These are phyloP conservation scores for Stictonetta naevosa DNA, from an alignment of 2,113 vertebrate species.

Conservation along the genomic window DNA sequence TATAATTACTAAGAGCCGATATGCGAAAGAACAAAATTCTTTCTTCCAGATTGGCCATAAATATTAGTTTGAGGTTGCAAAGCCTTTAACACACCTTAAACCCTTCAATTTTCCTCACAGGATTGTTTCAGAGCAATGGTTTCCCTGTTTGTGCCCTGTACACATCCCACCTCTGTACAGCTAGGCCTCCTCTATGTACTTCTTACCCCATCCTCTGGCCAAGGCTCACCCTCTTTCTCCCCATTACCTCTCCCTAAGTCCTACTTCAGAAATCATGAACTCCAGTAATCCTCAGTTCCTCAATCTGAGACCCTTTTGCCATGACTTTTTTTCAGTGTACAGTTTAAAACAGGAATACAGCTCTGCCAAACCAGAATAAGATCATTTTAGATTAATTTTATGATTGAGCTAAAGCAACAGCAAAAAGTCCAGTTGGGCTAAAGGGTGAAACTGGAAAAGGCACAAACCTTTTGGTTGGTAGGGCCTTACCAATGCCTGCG, in stretches of 20 bases:
- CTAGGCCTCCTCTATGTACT: not conserved
- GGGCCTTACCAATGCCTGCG: not conserved
- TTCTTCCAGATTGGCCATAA: not conserved
- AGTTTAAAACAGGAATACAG: not conserved
- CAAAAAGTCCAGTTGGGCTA: not conserved
- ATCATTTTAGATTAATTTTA: not conserved
- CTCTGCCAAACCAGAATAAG: not conserved
- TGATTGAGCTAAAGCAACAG: not conserved
- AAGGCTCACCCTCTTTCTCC: not conserved
- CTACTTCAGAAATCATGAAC: not conserved
- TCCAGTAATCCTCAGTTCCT: not conserved
- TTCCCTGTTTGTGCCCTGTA: not conserved
- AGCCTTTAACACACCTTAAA: slow-evolving; percentile 9
- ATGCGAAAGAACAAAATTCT: not conserved
- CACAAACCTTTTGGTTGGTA: not conserved
- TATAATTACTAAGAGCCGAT: not conserved
- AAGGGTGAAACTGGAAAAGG: not conserved
- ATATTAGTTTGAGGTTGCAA: not conserved
- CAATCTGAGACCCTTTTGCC: not conserved
- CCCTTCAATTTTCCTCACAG: not conserved
- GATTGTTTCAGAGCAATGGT: not conserved
- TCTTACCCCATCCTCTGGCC: not conserved
- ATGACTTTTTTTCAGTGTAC: not conserved
- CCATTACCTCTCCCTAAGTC: not conserved
- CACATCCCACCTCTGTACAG: not conserved